Evolutionary conservation across 2,888 invertebrate genomes (phyloP), one percentile per base, ranked within the genome.

Genomic region (Amiota communis): DNA sequence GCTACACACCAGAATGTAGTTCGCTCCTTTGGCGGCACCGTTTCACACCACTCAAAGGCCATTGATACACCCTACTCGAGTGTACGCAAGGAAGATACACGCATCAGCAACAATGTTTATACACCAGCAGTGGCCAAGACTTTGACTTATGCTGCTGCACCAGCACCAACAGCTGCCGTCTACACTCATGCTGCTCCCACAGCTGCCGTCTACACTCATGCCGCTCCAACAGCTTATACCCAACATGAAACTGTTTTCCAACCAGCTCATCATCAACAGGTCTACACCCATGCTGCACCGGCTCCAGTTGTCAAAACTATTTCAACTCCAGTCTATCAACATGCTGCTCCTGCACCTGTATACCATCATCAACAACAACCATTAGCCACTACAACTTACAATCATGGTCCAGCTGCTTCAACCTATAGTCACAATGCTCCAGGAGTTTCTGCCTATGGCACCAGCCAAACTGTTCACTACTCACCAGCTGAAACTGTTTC

Each of bases 401-500:
- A 76, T 53, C 80, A 79, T 79, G 81, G 86, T 9, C 86, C 87
- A 8, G 75, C 84, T 64, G 81, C 80, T 72, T 80, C 82, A 76
- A 89, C 90, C 77, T 87, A 87, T 70, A 79, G 77, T 74, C 88
- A 89, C 70, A 89, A 87, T 64, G 88, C 90, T 36, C 86, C 87
- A 76, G 89, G 81, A 49, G 82, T 84, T 47, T 81, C 87, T 73
- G 80, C 85, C 85, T 84, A 87, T 81, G 78, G 87, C 83, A 57
- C 90, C 87, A 71, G 88, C 89, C 79, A 84, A 79, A 88, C 88
- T 67, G 83, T 92, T 78, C 81, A 89, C 83, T 82, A 91, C 86
- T 78, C 90, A 48, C 92, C 93, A 57, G 92, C 92, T 53, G 91
- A 92, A 78, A 91, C 91, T 74, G 93, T 93, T 57, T 92, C 93